Conservation (phyloP, 2,797 vertebrate genomes). For the Poecilia velifera region DNA sequence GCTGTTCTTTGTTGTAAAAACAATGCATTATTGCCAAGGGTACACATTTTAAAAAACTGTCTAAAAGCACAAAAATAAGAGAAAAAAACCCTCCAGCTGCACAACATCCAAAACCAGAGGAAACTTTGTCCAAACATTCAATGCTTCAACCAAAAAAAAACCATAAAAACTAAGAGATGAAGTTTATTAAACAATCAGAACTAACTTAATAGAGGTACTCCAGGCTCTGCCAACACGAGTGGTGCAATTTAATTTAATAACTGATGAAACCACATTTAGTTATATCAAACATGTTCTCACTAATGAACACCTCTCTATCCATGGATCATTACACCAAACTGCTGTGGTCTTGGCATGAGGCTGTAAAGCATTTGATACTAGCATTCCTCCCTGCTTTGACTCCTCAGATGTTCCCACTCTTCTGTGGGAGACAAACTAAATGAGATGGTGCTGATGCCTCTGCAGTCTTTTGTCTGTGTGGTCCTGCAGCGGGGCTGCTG, state of each 20-base stretch:
- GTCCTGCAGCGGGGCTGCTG: constrained; percentile 9
- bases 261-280: not conserved
- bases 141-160: not conserved
- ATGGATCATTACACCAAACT: not conserved
- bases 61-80: not conserved
- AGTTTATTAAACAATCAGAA: not conserved
- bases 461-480: constrained; percentile 28
- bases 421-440: constrained; percentile 35
- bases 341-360: constrained; percentile 4
- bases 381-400: constrained; percentile 1
- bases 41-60: not conserved
- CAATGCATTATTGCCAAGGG: not conserved
- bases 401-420: constrained; percentile 55
- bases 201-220: not conserved
- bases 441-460: constrained; percentile 35
- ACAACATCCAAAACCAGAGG: not conserved
- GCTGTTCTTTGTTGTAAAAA: not conserved
- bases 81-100: not conserved
- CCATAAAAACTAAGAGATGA: not conserved
- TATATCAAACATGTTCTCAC: not conserved
- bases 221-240: not conserved
- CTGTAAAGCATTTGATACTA: constrained; percentile 37
- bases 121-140: not conserved
- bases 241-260: not conserved
- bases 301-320: not conserved